These are phyloP conservation scores for Microvelia longipes DNA, from an alignment of 1,140 invertebrate genomes.

Conservation along the genomic window DNA sequence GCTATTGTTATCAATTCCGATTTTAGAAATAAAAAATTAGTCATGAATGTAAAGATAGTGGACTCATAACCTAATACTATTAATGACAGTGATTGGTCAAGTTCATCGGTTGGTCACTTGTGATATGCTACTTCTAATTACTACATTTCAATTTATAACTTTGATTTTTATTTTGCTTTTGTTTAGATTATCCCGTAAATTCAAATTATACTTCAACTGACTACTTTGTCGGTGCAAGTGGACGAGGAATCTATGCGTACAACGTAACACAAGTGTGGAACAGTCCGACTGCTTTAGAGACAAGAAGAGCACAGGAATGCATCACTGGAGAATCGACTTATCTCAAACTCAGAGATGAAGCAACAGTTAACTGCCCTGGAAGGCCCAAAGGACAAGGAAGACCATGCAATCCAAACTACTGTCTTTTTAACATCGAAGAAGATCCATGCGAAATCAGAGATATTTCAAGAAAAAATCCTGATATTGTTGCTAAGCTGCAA, in stretches of 20 bases:
- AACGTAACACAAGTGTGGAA: not conserved
- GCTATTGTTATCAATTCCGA: no score
- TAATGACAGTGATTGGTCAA: no score
- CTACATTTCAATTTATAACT: no score
- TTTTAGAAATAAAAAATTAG: no score
- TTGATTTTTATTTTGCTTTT: no score
- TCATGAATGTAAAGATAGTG: no score
- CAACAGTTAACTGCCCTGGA: not conserved
- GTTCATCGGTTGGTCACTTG: no score
- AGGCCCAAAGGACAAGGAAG: not conserved
- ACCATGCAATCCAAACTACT: not conserved
- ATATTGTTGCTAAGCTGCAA: not conserved
- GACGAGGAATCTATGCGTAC: not conserved
- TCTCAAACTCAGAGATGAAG: not conserved
- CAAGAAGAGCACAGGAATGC: not conserved
- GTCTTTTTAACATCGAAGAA: constrained; percentile 3
- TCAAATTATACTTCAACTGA: not conserved
- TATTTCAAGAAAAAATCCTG: not conserved
- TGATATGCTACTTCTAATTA: no score
- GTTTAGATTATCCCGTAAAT: not conserved
- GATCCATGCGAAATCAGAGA: constrained; percentile 4
- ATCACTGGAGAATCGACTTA: not conserved
- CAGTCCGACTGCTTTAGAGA: not conserved
- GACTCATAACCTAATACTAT: no score
- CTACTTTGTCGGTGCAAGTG: constrained; percentile 4